Evolutionary conservation across 64 coral and sea anemone genomes (phyloP), one percentile per base, ranked within the genome.

Genomic region (Actinia equina): DNA sequence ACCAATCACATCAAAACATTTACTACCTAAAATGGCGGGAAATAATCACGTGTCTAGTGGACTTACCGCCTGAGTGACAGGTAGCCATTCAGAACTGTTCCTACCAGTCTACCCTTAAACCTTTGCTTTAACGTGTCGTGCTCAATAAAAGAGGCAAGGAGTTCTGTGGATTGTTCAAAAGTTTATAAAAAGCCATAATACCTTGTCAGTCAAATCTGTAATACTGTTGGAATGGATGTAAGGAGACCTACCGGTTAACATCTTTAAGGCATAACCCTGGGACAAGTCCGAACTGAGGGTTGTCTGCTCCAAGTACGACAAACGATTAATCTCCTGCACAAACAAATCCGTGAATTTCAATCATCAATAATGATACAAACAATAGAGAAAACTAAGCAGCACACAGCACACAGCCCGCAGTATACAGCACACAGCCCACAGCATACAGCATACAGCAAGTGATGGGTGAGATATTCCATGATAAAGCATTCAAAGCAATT

Each of bases 251-350:
- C 97, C 97, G 65, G 97, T 95, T 30, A 99, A 83, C 90, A 95
- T 95, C 44, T 99, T 95, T 44, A 99, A 87, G 17, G 97, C 93
- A 58, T 99, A 99, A 52, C 97, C 97, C 55, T 99, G 97, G 49
- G 97, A 99, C 77, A 99, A 86, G 87, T 99, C 97, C 74, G 97
- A 99, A n/a, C 93, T 99, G 20, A 99, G 83, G 14, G 97, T 95
- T 56, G 91, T 95, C 87, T 95, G 89, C 82, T 99, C 97, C 84
- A 99, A 64, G 37, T 87, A 88, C 0, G 97, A 88, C 88, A 99
- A 65, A 57, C 91, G 91, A 52, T 95, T 91, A 61, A 99, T 99
- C 89, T 99, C 97, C 97, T 99, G 18, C 7, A 67, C 58, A 60
- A 74, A 84, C 20, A 87, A 86, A 82, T 30, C 69, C 3, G n/a